Percentiles rank a stretch among this genome's conserved stretches.
These are phyloP conservation scores for Xestia rhomboidea DNA, from an alignment of 2,888 invertebrate genomes.

Conservation along the genomic window DNA sequence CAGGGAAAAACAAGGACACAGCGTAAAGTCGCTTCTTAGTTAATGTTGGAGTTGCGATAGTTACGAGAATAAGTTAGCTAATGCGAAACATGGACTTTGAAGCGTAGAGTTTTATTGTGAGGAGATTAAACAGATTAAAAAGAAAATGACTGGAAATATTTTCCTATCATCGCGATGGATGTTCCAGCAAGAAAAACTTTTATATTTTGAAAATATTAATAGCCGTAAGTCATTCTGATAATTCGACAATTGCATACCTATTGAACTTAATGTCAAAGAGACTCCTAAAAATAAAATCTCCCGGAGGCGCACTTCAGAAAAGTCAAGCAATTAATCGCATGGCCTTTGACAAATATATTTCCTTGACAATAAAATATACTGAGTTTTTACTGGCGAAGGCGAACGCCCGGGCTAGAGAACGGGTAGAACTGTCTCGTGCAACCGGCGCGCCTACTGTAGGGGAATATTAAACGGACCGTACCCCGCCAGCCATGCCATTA, in stretches of 20 bases:
- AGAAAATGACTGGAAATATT: not conserved
- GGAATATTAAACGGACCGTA: slow-evolving; percentile 87
- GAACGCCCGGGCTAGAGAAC: slow-evolving; percentile 79
- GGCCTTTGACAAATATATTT: slow-evolving; percentile 88
- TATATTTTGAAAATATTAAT: not conserved
- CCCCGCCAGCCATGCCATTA: slow-evolving; percentile 75
- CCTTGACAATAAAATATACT: slow-evolving; percentile 88
- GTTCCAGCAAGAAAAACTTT: not conserved
- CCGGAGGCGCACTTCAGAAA: slow-evolving; percentile 77
- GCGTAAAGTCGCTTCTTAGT: slow-evolving; percentile 66
- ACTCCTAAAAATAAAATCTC: slow-evolving; percentile 70
- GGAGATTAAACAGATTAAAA: slow-evolving; percentile 1
- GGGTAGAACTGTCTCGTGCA: slow-evolving; percentile 87
- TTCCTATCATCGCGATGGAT: not conserved
- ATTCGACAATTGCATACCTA: slow-evolving; percentile 60
- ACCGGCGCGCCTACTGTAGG: slow-evolving; percentile 84
- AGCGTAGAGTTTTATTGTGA: slow-evolving; percentile 32
- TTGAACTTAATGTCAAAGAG: slow-evolving; percentile 56
- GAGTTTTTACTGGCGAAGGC: slow-evolving; percentile 84
- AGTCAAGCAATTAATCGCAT: slow-evolving; percentile 85
- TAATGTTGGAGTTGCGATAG: slow-evolving; percentile 64
- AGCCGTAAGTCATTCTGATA: slow-evolving; percentile 19
- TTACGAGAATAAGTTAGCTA: slow-evolving; percentile 65
- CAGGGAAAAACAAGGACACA: slow-evolving; percentile 78
- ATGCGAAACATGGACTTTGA: slow-evolving; percentile 52